Evolutionary conservation across 2,888 invertebrate species (phyloP).

Genomic region (Celastrina argiolus): DNA sequence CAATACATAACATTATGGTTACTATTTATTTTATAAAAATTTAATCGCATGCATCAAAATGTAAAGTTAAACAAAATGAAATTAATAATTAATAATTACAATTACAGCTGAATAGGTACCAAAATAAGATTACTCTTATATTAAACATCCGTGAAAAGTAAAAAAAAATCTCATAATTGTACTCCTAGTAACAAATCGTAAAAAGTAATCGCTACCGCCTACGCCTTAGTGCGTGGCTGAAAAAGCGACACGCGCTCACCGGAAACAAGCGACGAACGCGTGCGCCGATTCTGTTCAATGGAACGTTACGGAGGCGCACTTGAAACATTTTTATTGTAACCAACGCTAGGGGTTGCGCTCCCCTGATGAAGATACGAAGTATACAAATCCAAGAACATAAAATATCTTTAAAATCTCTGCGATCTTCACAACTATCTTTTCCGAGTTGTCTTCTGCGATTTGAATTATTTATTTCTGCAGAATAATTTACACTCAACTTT

Average conservation of each 20-base stretch:
- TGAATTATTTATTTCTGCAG: background rate
- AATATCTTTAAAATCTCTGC: background rate
- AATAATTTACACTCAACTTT: background rate
- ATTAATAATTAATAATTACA: no score
- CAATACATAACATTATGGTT: no score
- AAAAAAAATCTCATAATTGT: no score
- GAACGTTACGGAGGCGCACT: constrained; percentile 74
- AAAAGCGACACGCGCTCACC: constrained; percentile 59
- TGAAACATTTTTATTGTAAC: constrained; percentile 75
- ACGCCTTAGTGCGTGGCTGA: constrained; percentile 31
- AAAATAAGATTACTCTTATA: no score
- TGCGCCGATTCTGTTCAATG: constrained; percentile 69
- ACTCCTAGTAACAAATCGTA: no score
- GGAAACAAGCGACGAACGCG: constrained; percentile 62
- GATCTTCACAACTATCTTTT: background rate
- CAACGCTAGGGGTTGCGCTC: constrained; percentile 46
- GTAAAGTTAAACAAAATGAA: no score
- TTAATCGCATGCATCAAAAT: no score
- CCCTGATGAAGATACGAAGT: constrained; percentile 38
- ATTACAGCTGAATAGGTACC: no score
- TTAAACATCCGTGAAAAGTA: no score
- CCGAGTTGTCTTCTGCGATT: background rate
- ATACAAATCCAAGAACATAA: background rate
- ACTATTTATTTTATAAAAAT: no score
- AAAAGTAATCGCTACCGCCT: constrained; percentile 34